A percentile compares a stretch with the other conserved stretches of the same genome.
Conservation (phyloP, 1,140 invertebrate species). For the Drosophila quadrilineata region DNA sequence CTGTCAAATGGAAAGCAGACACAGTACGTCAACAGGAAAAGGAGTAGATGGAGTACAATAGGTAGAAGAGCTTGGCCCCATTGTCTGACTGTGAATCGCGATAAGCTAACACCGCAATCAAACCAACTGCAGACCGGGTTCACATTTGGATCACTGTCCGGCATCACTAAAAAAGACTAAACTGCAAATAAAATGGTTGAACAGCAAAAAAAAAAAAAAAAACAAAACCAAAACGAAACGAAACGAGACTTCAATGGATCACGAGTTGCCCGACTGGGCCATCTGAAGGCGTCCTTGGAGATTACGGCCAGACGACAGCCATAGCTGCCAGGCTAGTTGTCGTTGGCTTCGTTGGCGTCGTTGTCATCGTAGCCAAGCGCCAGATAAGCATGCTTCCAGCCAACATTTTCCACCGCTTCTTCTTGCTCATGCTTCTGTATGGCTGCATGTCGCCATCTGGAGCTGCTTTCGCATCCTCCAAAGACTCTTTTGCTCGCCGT, state of each 20-base stretch:
- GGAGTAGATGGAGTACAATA: too few species aligned
- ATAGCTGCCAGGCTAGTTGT: conserved; percentile 18
- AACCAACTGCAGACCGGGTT: conserved; percentile 8
- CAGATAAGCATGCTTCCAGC: conserved; percentile 35
- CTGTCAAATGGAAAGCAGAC: conserved; percentile 69
- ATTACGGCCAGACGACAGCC: conserved; percentile 55
- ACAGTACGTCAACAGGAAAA: too few species aligned
- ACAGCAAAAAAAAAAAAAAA: not conserved
- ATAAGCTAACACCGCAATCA: conserved; percentile 39
- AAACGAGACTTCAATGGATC: conserved; percentile 57
- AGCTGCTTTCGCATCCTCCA: not conserved
- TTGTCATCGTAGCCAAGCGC: too few species aligned
- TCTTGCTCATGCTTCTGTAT: not conserved
- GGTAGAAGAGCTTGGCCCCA: too few species aligned
- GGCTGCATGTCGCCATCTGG: not conserved
- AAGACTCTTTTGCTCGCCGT: too few species aligned
- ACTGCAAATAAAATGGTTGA: too few species aligned
- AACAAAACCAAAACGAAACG: too few species aligned
- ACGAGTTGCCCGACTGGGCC: conserved; percentile 32
- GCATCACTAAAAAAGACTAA: not conserved
- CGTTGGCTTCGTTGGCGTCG: too few species aligned
- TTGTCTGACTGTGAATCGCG: conserved; percentile 60
- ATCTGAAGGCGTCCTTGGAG: conserved; percentile 50
- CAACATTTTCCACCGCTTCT: not conserved
- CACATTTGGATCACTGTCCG: not conserved